phyloP scores from a whole-genome alignment of 2,888 invertebrate species.

The Caenorhabditis macrosperma region DNA sequence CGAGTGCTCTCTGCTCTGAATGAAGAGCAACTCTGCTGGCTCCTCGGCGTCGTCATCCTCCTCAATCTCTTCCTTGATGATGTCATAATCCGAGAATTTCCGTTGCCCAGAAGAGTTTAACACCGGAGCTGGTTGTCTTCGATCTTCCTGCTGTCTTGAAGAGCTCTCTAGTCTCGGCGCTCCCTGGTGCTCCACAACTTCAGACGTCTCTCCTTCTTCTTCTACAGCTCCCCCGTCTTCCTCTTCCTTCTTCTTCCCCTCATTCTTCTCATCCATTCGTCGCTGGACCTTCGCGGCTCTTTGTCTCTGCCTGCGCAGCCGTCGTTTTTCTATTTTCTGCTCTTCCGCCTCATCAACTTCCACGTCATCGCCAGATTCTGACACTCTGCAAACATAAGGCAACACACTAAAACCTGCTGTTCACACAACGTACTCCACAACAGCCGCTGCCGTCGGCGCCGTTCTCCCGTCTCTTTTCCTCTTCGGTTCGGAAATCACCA shows the following conservation, averaged over 20 bases:
- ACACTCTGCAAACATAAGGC: slow-evolving; percentile 20
- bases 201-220: no score
- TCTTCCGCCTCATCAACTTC: slow-evolving; percentile 17
- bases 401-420: neutral
- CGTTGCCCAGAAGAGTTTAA: neutral
- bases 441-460: neutral
- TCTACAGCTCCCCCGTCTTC: no score
- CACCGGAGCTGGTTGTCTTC: no score
- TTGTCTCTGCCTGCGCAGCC: neutral
- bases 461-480: neutral
- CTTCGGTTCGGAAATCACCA: neutral
- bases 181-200: no score
- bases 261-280: neutral
- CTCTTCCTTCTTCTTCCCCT: neutral
- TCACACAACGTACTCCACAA: neutral
- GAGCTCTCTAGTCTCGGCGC: no score
- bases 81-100: neutral
- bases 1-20: neutral
- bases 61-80: slow-evolving; percentile 7
- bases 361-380: slow-evolving; percentile 1
- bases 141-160: no score
- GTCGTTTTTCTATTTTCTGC: neutral
- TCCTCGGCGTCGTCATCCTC: neutral
- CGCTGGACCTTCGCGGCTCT: slow-evolving; percentile 2
- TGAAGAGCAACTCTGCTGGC: neutral